Evolutionary conservation across 53 echinoderm and acorn worm species (phyloP), one percentile per base, ranked within the genome.

Genomic region (Temnopleurus reevesii): DNA sequence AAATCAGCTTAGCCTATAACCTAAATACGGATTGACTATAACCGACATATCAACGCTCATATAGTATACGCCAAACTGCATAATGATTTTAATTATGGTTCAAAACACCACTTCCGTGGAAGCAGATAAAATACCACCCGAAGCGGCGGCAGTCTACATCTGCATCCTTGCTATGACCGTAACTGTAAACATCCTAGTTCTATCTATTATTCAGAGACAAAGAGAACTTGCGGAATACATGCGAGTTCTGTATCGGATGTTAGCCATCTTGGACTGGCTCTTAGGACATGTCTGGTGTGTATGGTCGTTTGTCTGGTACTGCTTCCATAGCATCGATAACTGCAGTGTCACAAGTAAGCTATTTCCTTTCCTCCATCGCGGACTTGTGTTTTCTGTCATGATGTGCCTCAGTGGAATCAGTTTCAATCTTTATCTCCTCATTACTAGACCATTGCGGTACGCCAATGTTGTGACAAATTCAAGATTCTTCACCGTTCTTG

Each of bases 191-290:
- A 13, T 27, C 13, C 0, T 21, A 19, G 71, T 71, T 71, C 7
- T 71, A 8, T n/a, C 71, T 13, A 41, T 41, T 21, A 71, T 71
- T 71, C 36, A 4, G 2, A 19, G 0, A 36, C 71, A 71, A 23
- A 71, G 38, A 71, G 71, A 41, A 21, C 71, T 71, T 12, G 36
- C 36, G 28, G 71, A 71, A 71, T 71, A 71, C 71, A 71, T 71
- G 71, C 36, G 38, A 71, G 23, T 71, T 23, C 71, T 71, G 0
- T 71, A 71, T 21, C 71, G 15, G 8, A 13, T 23, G 19, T 71
- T 71, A 23, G 71, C 71, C n/a, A 41, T 23, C 36, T 13, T 71
- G 71, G 71, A 71, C 3, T 38, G 36, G 71, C 71, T 71, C 41
- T 41, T 71, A 21, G 71, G 38, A 2, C 19, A 38, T 8, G 71